Evolutionary conservation across 2,888 invertebrate genomes (phyloP).

Genomic region (Drosophila atripex): DNA sequence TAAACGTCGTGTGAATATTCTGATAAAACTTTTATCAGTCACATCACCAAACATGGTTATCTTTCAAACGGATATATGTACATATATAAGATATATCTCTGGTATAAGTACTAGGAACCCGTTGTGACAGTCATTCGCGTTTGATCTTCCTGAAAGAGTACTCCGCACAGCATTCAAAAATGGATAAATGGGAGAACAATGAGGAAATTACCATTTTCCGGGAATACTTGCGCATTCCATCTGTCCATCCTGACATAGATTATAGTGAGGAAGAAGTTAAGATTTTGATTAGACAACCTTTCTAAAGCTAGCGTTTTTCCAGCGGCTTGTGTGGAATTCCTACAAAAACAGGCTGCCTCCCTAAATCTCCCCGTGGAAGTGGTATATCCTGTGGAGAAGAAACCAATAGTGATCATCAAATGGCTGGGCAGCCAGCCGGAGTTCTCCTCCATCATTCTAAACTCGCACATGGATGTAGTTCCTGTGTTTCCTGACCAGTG

Average conservation of each 20-base stretch:
- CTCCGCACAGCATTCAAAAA: not conserved
- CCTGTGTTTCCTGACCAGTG: slow-evolving; percentile 95
- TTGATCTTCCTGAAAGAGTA: not conserved
- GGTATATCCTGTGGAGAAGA: slow-evolving; percentile 85
- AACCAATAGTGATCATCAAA: slow-evolving; percentile 91
- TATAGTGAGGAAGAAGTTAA: slow-evolving; percentile 87
- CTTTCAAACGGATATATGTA: too few relatives aligned
- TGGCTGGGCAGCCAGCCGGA: slow-evolving; percentile 89
- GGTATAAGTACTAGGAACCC: not conserved
- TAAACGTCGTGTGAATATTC: not conserved
- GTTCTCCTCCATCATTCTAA: slow-evolving; percentile 88
- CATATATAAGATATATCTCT: not conserved
- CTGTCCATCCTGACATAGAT: slow-evolving; percentile 93
- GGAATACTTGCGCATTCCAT: slow-evolving; percentile 93
- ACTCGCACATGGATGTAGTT: slow-evolving; percentile 98
- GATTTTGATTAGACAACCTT: not conserved
- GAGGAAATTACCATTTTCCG: slow-evolving; percentile 90
- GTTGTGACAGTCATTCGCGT: not conserved
- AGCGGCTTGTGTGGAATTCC: slow-evolving; percentile 91
- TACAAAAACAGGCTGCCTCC: slow-evolving; percentile 89
- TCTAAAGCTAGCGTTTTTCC: slow-evolving; percentile 58
- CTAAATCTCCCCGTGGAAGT: slow-evolving; percentile 87
- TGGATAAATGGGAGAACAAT: slow-evolving; percentile 83
- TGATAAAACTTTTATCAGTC: slow-evolving; percentile 1
- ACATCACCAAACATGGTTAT: not conserved